A percentile compares a stretch with the other conserved stretches of the same genome.
phyloP scores from a whole-genome alignment of 2,113 vertebrate species.

The Pagrus major region DNA sequence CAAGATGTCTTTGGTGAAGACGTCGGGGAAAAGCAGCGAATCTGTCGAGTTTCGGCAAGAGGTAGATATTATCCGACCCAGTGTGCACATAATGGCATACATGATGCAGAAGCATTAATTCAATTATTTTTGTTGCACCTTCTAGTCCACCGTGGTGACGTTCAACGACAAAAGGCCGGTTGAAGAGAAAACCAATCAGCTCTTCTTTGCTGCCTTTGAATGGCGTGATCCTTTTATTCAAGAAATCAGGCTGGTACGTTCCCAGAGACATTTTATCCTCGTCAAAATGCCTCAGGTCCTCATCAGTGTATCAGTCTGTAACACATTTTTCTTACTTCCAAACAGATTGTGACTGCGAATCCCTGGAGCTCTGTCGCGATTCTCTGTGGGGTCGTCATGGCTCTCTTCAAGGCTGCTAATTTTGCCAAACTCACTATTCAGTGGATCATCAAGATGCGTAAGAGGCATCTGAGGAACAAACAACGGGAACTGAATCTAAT shows the following conservation, averaged over 20 bases:
- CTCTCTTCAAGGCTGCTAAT: constrained; percentile 96
- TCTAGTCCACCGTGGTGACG: constrained; percentile 94
- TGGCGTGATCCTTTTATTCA: constrained; percentile 97
- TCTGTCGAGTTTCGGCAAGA: constrained; percentile 95
- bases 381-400: constrained; percentile 96
- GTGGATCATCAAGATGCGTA: constrained; percentile 96
- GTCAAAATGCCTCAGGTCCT: background rate
- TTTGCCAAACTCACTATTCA: constrained; percentile 95
- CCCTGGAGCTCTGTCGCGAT: constrained; percentile 95
- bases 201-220: constrained; percentile 97
- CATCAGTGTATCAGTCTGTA: background rate
- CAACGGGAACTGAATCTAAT: constrained; percentile 87
- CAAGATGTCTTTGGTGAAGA: constrained; percentile 97
- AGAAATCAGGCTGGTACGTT: constrained; percentile 92
- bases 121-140: constrained; percentile 11
- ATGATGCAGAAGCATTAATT: background rate
- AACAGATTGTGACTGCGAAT: constrained; percentile 95
- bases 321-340: background rate
- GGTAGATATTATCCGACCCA: constrained; percentile 51
- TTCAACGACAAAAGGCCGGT: constrained; percentile 90
- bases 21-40: constrained; percentile 89
- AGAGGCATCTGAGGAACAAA: constrained; percentile 89
- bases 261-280: background rate
- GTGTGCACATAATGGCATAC: fast-evolving
- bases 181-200: constrained; percentile 82